Base-by-base conservation (phyloP, 2,797 vertebrate genomes). In the Scolopax rusticola region DNA sequence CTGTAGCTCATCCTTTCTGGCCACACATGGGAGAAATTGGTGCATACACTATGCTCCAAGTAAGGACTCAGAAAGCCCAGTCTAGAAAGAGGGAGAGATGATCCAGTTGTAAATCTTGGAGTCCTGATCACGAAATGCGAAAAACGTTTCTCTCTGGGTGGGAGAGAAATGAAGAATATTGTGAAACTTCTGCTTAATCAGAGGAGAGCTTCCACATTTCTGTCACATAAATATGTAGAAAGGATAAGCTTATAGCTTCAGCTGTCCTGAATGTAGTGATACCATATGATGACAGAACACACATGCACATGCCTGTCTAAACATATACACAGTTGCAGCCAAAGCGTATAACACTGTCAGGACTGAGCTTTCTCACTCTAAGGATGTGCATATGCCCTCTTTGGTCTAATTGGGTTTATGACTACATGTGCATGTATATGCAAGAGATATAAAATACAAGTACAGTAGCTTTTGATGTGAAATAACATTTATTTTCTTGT, bases 201-300 rank as follows among this genome's bases (percentile, higher is more conserved):
- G 78, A 90, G 43, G 43, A 85, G 53, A 85, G 50, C 81, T 94
- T 93, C 86, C 81, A 84, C 86, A 78, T 87, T 96, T 93, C 92
- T 94, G 75, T 92, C 92, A 94, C 61, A 81, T 68, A 95, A 96
- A 65, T 89, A 95, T 78, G 86, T 54, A 84, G 82, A 90, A 92
- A 90, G 83, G 30, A 88, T 94, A 83, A 94, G 61, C 75, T 65
- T 81, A 87, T 69, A 83, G 84, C 81, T 90, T 93, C 93, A 95
- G 84, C 94, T 93, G 81, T 90, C 90, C 78, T 81, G 47, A 85
- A 54, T 69, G 47, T 75, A 89, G 71, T 50, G 78, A 67, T 93
- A 67, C 75, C 71, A 71, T 93, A 77, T 60, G 93, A 95, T 96
- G 93, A 96, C 93, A 93, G 84, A 89, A 89, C 77, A 87, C 94